Conservation (phyloP, 2,888 invertebrate species). For the Melangyna quadrimaculata region DNA sequence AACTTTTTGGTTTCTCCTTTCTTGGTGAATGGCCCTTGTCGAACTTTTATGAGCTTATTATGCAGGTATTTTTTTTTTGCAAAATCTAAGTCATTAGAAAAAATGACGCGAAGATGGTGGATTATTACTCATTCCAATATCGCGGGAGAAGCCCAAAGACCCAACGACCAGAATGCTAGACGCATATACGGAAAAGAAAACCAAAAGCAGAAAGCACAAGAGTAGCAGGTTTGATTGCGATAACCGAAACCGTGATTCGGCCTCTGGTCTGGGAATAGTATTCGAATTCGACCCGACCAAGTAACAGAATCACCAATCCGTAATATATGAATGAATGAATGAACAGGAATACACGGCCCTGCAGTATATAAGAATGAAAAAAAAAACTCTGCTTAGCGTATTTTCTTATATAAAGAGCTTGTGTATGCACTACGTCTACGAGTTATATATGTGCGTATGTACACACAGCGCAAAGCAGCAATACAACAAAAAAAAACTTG, state of each 20-base stretch:
- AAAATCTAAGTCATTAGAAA: slow-evolving; percentile 33
- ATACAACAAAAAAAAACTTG: slow-evolving; percentile 45
- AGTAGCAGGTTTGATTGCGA: slow-evolving; percentile 53
- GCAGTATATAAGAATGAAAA: slow-evolving; percentile 48
- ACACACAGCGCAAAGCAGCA: slow-evolving; percentile 5
- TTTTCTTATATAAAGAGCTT: slow-evolving; percentile 65
- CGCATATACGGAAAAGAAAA: slow-evolving; percentile 39
- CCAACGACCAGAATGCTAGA: slow-evolving; percentile 3
- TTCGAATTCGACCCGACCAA: slow-evolving; percentile 46
- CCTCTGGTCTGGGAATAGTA: slow-evolving; percentile 39
- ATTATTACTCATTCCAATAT: slow-evolving; percentile 65
- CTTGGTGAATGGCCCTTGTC: neutral
- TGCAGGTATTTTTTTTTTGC: slow-evolving; percentile 38
- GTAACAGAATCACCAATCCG: slow-evolving; percentile 48
- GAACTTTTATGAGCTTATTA: slow-evolving; percentile 40
- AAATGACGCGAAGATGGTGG: slow-evolving; percentile 38
- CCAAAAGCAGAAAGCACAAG: slow-evolving; percentile 26
- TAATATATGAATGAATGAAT: slow-evolving; percentile 68
- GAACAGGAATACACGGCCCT: slow-evolving; percentile 34
- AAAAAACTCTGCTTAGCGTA: slow-evolving; percentile 47
- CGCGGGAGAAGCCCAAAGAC: slow-evolving; percentile 49
- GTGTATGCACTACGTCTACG: slow-evolving; percentile 44
- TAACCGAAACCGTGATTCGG: slow-evolving; percentile 9
- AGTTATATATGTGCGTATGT: slow-evolving; percentile 17
- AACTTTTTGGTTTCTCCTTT: slow-evolving; percentile 14